Percentiles rank a stretch among this genome's conserved stretches.
These are phyloP conservation scores for Sebastolobus alascanus DNA, from an alignment of 2,797 vertebrate species.

Conservation along the genomic window DNA sequence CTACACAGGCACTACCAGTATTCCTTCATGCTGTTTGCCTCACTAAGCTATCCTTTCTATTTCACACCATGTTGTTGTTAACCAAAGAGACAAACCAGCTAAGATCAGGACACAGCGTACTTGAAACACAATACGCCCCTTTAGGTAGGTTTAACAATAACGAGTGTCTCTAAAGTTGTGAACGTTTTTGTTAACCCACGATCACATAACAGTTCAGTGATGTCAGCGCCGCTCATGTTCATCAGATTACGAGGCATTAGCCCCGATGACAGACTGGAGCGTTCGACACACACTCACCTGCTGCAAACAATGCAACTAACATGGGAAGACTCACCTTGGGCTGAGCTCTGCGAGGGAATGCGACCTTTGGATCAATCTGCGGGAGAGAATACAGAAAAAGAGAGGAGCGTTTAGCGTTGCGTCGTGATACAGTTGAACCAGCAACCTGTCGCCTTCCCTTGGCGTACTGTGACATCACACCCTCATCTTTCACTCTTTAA, in stretches of 20 bases:
- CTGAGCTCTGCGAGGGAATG: constrained; percentile 97
- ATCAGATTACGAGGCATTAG: constrained; percentile 69
- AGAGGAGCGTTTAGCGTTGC: constrained; percentile 59
- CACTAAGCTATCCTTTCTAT: not conserved
- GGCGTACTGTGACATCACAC: constrained; percentile 27
- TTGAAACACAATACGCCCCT: constrained; percentile 34
- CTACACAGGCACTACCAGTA: not conserved
- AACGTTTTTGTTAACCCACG: constrained; percentile 46
- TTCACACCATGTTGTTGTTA: constrained; percentile 1
- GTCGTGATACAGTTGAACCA: constrained; percentile 4
- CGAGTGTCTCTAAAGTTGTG: constrained; percentile 38
- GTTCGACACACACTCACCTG: constrained; percentile 16
- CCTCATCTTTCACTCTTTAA: constrained; percentile 19
- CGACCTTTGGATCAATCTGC: constrained; percentile 99
- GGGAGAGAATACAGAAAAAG: constrained; percentile 72
- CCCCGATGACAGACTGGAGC: constrained; percentile 51
- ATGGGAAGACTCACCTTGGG: constrained; percentile 91
- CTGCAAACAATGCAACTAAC: constrained; percentile 39
- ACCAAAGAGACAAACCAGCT: not conserved
- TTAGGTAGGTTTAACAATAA: constrained; percentile 17
- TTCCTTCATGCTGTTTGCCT: not conserved
- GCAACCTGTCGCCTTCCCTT: constrained; percentile 18
- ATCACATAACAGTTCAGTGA: constrained; percentile 49
- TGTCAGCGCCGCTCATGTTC: constrained; percentile 59
- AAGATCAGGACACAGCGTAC: constrained; percentile 1